These are phyloP conservation scores for Frankliniella intonsa DNA, from an alignment of 2,888 invertebrate genomes.

Conservation along the genomic window DNA sequence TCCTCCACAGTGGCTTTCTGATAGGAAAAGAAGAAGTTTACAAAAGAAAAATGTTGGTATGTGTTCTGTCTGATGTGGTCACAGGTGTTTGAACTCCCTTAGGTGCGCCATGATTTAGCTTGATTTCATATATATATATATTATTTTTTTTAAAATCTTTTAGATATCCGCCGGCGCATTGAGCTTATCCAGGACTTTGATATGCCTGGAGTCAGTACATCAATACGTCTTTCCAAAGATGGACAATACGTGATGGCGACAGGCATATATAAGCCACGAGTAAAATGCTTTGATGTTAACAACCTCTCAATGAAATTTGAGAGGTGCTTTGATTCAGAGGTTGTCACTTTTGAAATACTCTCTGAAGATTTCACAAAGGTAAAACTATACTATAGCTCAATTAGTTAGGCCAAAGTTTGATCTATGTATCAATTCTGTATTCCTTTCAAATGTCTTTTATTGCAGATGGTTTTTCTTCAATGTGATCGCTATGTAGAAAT, in stretches of 20 bases:
- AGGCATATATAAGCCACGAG: constrained; percentile 92
- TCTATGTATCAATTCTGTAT: constrained; percentile 30
- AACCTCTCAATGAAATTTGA: constrained; percentile 97
- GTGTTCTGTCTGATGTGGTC: constrained; percentile 35
- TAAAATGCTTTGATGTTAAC: constrained; percentile 94
- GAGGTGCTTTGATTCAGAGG: constrained; percentile 94
- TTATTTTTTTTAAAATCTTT: constrained; percentile 37
- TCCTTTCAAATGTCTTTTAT: constrained; percentile 31
- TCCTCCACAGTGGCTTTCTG: constrained; percentile 73
- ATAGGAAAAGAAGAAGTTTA: constrained; percentile 72
- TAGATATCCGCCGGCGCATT: constrained; percentile 81
- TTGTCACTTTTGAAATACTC: constrained; percentile 85
- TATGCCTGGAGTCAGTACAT: constrained; percentile 92
- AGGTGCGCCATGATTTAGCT: not conserved
- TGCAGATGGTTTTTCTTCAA: constrained; percentile 82
- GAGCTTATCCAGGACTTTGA: constrained; percentile 98
- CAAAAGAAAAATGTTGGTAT: constrained; percentile 77
- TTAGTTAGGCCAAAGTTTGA: constrained; percentile 30
- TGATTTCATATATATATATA: constrained; percentile 21
- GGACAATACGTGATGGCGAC: constrained; percentile 88
- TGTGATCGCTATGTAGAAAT: constrained; percentile 91
- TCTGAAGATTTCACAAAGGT: constrained; percentile 97
- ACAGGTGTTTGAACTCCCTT: no score
- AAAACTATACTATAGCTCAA: constrained; percentile 37
- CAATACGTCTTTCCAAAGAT: constrained; percentile 80